Percentiles rank a stretch among this genome's conserved stretches.
Conservation (phyloP, 2,113 vertebrate genomes). For the Abramis brama region DNA sequence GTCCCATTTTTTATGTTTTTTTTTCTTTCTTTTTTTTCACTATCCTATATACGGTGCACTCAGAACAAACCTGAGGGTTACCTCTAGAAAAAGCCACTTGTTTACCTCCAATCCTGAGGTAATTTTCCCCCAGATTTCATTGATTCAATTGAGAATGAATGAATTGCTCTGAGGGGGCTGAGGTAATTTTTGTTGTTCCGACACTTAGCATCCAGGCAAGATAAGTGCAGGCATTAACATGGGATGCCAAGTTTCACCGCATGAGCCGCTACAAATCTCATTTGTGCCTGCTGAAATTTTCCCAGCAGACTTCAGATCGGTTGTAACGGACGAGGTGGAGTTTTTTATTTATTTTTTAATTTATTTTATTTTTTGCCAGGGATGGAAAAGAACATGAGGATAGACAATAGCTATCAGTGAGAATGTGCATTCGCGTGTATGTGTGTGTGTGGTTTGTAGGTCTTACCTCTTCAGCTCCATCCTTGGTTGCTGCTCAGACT, state of each 20-base stretch:
- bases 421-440: constrained; percentile 17
- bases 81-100: constrained; percentile 16
- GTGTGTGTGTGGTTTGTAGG: constrained; percentile 17
- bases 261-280: constrained; percentile 77
- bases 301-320: constrained; percentile 68
- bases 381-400: constrained; percentile 72
- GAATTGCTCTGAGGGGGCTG: constrained; percentile 22
- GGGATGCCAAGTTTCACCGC: constrained; percentile 74
- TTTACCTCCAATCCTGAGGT: constrained; percentile 11
- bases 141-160: neutral
- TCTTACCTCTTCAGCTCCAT: constrained; percentile 72
- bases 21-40: constrained; percentile 21
- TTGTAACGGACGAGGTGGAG: constrained; percentile 67
- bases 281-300: constrained; percentile 81
- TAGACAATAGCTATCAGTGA: constrained; percentile 54
- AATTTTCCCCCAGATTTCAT: constrained; percentile 13
- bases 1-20: neutral
- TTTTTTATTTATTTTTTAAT: neutral
- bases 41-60: constrained; percentile 59
- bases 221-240: constrained; percentile 36
- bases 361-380: constrained; percentile 66
- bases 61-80: constrained; percentile 10
- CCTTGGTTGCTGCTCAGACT: constrained; percentile 80
- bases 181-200: constrained; percentile 18
- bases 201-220: constrained; percentile 38